These are phyloP conservation scores for Pavo muticus DNA, from an alignment of 2,113 vertebrate genomes.

Conservation along the genomic window DNA sequence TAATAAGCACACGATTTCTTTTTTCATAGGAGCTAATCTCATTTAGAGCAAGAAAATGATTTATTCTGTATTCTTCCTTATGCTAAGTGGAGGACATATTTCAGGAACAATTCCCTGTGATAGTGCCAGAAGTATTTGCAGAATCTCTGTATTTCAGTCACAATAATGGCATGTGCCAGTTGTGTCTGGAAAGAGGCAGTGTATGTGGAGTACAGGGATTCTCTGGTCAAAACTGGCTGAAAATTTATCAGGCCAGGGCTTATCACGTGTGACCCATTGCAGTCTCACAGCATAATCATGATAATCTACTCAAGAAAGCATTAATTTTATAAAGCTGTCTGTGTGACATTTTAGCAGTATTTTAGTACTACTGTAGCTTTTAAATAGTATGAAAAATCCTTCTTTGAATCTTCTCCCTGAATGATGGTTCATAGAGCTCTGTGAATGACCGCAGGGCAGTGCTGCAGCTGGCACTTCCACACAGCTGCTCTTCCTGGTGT, in stretches of 20 bases:
- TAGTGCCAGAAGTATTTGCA: background rate
- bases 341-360: background rate
- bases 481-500: background rate
- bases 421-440: background rate
- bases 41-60: background rate
- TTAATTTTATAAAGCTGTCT: background rate
- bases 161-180: accelerated
- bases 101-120: background rate
- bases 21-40: background rate
- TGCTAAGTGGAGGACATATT: background rate
- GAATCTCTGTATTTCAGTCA: background rate
- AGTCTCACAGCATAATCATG: background rate
- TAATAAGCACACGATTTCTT: background rate
- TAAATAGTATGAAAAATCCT: background rate
- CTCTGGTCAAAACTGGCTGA: background rate
- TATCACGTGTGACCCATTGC: background rate
- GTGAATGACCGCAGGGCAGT: background rate
- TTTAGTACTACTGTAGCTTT: background rate
- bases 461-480: background rate
- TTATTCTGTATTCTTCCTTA: background rate
- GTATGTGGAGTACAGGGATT: background rate
- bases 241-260: background rate
- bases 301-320: background rate
- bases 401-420: background rate
- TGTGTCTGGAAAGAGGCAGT: background rate